These are phyloP conservation scores for Vanessa cardui DNA, from an alignment of 2,888 invertebrate species.

Conservation along the genomic window DNA sequence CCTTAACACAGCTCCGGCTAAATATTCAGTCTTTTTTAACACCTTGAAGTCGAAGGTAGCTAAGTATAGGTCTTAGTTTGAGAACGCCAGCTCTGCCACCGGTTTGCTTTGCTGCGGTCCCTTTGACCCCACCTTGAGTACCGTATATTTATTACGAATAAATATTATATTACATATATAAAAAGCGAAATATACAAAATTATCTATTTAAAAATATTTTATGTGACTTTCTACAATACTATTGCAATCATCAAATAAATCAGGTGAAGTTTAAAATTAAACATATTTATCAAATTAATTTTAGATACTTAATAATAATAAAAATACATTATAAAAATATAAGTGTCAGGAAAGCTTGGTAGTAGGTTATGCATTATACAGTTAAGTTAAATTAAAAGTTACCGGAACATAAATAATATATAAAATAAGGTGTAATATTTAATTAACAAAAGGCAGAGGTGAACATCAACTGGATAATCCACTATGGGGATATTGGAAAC, in stretches of 20 bases:
- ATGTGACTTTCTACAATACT: conserved; percentile 11
- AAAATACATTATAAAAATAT: background rate
- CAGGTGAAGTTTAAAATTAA: background rate
- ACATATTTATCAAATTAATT: background rate
- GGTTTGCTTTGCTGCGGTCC: conserved; percentile 43
- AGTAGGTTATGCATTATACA: background rate
- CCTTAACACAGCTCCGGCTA: conserved; percentile 32
- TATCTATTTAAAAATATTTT: background rate
- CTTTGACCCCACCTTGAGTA: conserved; percentile 46
- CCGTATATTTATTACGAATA: conserved; percentile 29
- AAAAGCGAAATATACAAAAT: conserved; percentile 23
- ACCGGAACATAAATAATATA: background rate
- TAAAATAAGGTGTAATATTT: no score
- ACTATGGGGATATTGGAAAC: no score
- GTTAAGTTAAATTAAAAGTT: background rate
- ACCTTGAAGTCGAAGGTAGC: conserved; percentile 27
- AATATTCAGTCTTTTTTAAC: conserved; percentile 33
- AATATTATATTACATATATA: conserved; percentile 29
- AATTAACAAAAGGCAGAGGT: no score
- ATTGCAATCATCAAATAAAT: background rate
- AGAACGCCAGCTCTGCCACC: conserved; percentile 45
- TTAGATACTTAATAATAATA: background rate
- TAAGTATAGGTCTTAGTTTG: conserved; percentile 44
- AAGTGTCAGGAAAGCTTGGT: background rate
- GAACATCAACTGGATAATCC: no score